Evolutionary conservation across 2,797 vertebrate genomes (phyloP).

Genomic region (Tragopan temminckii): DNA sequence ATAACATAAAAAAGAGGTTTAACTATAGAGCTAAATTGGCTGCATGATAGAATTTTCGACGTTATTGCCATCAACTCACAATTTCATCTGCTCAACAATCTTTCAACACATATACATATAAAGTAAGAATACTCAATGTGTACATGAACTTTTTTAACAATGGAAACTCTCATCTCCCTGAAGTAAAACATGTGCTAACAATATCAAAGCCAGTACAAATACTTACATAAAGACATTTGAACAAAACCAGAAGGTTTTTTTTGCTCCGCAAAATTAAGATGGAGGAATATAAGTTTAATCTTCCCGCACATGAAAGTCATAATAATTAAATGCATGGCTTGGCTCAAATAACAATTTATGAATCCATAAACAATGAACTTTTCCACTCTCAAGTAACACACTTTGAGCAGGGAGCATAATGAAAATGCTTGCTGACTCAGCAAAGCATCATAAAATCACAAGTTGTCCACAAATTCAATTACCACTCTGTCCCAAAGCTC

Average conservation of each 20-base stretch:
- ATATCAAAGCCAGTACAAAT: background rate
- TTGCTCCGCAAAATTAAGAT: background rate
- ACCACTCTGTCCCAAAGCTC: background rate
- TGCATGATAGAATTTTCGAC: background rate
- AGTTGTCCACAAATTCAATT: background rate
- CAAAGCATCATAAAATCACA: background rate
- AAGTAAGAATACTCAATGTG: too few relatives aligned
- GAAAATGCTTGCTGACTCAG: background rate
- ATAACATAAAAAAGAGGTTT: background rate
- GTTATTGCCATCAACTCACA: background rate
- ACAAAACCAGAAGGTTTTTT: background rate
- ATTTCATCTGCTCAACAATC: background rate
- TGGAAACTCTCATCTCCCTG: background rate
- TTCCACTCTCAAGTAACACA: background rate
- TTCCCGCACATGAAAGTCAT: fast-evolving
- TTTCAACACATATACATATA: too few relatives aligned
- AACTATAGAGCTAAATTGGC: background rate
- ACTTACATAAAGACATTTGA: background rate
- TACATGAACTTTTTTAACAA: background rate
- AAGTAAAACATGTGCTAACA: background rate
- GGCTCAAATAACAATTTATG: background rate
- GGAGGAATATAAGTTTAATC: background rate
- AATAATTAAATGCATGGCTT: background rate
- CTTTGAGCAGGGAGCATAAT: background rate
- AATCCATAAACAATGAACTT: fast-evolving